Evolutionary conservation across 35 echinoderm and acorn worm genomes (phyloP).

Genomic region (Apostichopus japonicus): DNA sequence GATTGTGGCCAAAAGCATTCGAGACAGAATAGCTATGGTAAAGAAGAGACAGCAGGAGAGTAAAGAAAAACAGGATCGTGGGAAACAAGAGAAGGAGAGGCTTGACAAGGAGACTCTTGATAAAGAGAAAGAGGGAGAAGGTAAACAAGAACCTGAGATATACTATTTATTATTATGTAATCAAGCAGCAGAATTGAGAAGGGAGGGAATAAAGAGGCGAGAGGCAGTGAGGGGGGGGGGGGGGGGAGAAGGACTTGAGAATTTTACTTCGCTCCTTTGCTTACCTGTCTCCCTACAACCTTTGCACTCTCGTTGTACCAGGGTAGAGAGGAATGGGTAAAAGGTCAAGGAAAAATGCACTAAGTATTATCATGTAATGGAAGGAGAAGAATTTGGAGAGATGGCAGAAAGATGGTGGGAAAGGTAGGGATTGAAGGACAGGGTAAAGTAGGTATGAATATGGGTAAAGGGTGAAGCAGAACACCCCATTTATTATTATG

Average conservation of each 20-base stretch:
- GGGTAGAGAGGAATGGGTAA: not conserved
- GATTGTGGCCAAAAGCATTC: conserved; percentile 87
- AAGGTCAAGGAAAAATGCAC: not conserved
- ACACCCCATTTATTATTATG: too few species aligned
- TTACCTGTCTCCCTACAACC: too few species aligned
- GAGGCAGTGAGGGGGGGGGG: not conserved
- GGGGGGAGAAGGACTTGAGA: too few species aligned
- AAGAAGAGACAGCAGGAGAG: conserved; percentile 65
- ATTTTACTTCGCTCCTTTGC: too few species aligned
- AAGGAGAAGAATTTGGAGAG: not conserved
- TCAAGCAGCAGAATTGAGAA: not conserved
- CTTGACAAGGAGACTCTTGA: conserved; percentile 65
- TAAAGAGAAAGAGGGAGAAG: conserved; percentile 50
- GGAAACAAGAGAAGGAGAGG: conserved; percentile 81
- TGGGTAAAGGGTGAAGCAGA: too few species aligned
- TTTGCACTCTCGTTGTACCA: not conserved
- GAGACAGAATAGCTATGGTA: conserved; percentile 74
- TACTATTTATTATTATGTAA: not conserved
- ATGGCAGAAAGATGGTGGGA: not conserved
- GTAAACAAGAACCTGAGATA: not conserved
- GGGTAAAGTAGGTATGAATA: too few species aligned
- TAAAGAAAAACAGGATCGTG: conserved; percentile 72
- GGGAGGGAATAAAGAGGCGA: not conserved
- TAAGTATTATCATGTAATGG: not conserved
- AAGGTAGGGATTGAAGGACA: too few species aligned